Percentiles rank a stretch among this genome's conserved stretches.
These are phyloP conservation scores for Drosophila suboccidentalis DNA, from an alignment of 2,888 invertebrate species.

Conservation along the genomic window DNA sequence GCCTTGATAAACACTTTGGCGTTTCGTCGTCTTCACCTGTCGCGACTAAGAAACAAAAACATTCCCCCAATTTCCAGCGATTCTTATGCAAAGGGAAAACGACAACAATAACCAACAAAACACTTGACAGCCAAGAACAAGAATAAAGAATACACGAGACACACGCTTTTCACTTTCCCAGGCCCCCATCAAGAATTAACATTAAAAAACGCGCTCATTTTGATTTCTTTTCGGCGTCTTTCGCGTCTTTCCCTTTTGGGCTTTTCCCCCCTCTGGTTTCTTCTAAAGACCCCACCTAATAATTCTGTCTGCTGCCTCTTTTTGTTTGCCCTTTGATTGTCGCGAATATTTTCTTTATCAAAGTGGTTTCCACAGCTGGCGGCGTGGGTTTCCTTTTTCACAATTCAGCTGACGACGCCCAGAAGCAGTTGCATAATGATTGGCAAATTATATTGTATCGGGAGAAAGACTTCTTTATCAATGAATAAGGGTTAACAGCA, in stretches of 20 bases:
- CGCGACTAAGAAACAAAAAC: slow-evolving; percentile 46
- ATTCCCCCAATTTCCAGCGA: slow-evolving; percentile 28
- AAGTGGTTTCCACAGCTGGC: slow-evolving; percentile 51
- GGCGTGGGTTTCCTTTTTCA: slow-evolving; percentile 21
- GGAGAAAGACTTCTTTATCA: not conserved
- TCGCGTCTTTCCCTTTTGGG: slow-evolving; percentile 24
- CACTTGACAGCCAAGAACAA: slow-evolving; percentile 22
- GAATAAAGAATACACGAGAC: slow-evolving; percentile 1
- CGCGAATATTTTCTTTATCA: slow-evolving; percentile 68
- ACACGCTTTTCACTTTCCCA: slow-evolving; percentile 41
- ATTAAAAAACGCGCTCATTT: slow-evolving; percentile 53
- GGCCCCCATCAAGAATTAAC: slow-evolving; percentile 35
- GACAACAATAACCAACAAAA: slow-evolving; percentile 47
- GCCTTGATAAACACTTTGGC: slow-evolving; percentile 36
- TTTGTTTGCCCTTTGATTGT: slow-evolving; percentile 60
- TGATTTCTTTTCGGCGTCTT: slow-evolving; percentile 42
- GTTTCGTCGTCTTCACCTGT: slow-evolving; percentile 35
- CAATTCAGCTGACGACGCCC: slow-evolving; percentile 16
- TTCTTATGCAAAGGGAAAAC: slow-evolving; percentile 51
- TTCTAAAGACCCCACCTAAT: not conserved
- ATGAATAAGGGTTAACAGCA: not conserved
- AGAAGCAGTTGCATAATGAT: slow-evolving; percentile 41
- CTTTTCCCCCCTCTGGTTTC: slow-evolving; percentile 6
- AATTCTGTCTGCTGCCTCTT: not conserved
- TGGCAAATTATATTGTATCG: slow-evolving; percentile 50